A percentile compares a stretch with the other conserved stretches of the same genome.
Conservation (phyloP, 2,888 invertebrate genomes). For the Sphecodes monilicornis region DNA sequence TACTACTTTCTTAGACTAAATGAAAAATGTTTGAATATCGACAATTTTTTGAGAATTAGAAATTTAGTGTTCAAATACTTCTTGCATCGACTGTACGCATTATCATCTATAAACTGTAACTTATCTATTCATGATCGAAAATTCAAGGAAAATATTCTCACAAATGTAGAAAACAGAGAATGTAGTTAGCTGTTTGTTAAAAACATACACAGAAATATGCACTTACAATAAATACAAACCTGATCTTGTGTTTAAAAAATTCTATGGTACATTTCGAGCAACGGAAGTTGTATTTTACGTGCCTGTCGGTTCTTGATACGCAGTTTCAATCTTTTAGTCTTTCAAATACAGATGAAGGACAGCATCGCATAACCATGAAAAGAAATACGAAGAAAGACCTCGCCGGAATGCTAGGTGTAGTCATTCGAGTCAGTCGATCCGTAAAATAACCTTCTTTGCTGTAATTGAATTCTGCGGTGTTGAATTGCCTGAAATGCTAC, state of each 20-base stretch:
- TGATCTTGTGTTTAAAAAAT: background rate
- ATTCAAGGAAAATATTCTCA: too few species aligned
- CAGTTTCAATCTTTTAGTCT: background rate
- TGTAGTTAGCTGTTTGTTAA: too few species aligned
- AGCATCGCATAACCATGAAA: background rate
- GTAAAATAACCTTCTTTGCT: constrained; percentile 1
- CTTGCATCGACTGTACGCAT: too few species aligned
- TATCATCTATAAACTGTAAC: too few species aligned
- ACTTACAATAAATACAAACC: background rate
- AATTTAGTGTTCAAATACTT: too few species aligned
- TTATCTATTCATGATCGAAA: too few species aligned
- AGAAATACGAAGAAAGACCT: background rate
- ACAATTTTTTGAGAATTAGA: too few species aligned
- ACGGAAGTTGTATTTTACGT: background rate
- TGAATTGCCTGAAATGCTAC: background rate
- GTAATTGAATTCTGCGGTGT: background rate
- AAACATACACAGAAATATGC: too few species aligned
- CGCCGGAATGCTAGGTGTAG: background rate
- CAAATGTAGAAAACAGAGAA: too few species aligned
- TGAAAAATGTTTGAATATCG: too few species aligned
- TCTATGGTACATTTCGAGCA: background rate
- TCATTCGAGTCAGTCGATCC: background rate
- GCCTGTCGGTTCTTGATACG: background rate
- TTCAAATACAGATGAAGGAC: background rate
- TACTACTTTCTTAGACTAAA: too few species aligned